Conservation (phyloP, 2,113 vertebrate genomes). For the Laticauda laticaudata region DNA sequence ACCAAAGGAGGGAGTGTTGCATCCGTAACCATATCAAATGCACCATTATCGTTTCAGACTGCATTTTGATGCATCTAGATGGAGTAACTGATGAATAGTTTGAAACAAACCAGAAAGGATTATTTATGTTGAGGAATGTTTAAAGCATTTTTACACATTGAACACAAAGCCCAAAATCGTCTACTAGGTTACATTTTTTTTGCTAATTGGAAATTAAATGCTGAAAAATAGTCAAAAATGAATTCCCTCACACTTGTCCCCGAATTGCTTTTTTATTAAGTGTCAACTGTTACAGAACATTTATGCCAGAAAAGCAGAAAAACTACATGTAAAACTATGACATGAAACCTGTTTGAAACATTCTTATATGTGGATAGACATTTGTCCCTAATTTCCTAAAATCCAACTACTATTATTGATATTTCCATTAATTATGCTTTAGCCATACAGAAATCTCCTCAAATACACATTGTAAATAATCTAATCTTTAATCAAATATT, state of each 20-base stretch:
- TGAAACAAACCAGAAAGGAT: background rate
- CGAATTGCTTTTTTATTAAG: background rate
- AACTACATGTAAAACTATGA: slow-evolving; percentile 9
- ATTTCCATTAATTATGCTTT: background rate
- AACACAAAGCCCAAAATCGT: background rate
- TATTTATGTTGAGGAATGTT: slow-evolving; percentile 16
- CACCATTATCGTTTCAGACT: slow-evolving; percentile 60
- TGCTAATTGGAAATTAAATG: background rate
- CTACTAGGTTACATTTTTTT: background rate
- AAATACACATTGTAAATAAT: slow-evolving; percentile 24
- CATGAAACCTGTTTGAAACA: background rate
- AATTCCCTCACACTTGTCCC: background rate
- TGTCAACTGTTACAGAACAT: background rate
- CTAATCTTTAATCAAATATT: slow-evolving; percentile 11
- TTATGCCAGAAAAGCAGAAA: slow-evolving; percentile 21
- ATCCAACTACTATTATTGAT: background rate
- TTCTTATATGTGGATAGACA: background rate
- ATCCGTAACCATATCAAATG: slow-evolving; percentile 57
- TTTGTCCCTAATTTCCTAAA: background rate
- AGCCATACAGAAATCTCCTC: slow-evolving; percentile 22
- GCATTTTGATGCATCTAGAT: slow-evolving; percentile 54
- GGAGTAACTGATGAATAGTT: slow-evolving; percentile 47
- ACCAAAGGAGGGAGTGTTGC: slow-evolving; percentile 63
- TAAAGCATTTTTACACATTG: slow-evolving; percentile 1
- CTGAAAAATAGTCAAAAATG: background rate